Conservation (phyloP, 2,888 invertebrate species). For the Metalampra italica region DNA sequence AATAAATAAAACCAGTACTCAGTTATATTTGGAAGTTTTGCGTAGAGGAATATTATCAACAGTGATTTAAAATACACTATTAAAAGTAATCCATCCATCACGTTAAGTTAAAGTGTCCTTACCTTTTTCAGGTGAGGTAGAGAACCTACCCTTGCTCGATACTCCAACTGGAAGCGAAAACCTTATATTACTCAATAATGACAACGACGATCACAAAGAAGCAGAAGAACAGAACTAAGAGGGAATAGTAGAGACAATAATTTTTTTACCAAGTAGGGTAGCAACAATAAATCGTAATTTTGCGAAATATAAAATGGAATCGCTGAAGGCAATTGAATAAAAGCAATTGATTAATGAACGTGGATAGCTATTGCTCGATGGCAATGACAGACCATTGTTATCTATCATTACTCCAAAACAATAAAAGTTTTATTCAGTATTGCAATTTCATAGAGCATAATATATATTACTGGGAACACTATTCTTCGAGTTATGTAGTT, state of each 20-base stretch:
- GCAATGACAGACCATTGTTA: conserved; percentile 7
- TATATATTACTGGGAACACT: neutral
- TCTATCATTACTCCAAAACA: conserved; percentile 8
- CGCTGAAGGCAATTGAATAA: conserved; percentile 3
- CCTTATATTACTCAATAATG: conserved; percentile 46
- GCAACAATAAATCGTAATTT: neutral
- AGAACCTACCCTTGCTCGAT: conserved; percentile 61
- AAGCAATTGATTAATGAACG: conserved; percentile 12
- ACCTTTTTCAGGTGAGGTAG: conserved; percentile 60
- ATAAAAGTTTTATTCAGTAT: conserved; percentile 2
- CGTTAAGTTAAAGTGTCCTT: no score
- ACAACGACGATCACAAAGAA: conserved; percentile 36
- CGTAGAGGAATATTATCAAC: no score
- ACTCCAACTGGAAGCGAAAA: conserved; percentile 60
- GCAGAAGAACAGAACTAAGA: conserved; percentile 15
- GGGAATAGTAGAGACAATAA: neutral
- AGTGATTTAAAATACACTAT: no score
- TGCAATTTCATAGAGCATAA: neutral
- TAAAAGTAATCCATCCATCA: no score
- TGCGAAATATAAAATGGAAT: conserved; percentile 5
- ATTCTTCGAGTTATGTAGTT: no score
- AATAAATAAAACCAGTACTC: no score
- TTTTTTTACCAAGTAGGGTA: conserved; percentile 1
- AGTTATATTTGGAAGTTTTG: no score
- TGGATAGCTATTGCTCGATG: conserved; percentile 7